Evolutionary conservation across 2,113 vertebrate species (phyloP), one percentile per base, ranked within the genome.

Genomic region (Elephantulus edwardii): DNA sequence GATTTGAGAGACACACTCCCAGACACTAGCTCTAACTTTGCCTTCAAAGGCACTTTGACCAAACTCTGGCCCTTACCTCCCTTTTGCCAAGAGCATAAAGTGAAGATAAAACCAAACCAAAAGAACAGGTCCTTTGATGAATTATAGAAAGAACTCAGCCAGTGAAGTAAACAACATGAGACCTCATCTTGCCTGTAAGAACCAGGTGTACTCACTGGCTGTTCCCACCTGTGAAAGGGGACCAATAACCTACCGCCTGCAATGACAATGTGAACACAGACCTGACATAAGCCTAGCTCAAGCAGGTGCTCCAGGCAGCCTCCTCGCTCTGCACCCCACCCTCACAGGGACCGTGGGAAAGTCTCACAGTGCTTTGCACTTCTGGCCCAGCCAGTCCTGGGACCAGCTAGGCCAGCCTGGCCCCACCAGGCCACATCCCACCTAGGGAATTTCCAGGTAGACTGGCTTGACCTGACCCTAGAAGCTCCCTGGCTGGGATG

Each of bases 351-450:
- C 4, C 17, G 50, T 16, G 24, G 30, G 50, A 86, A 86, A 35
- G 62, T 83, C 42, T 58, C 46, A 58, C 84, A 71, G 72, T 38
- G 64, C 42, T 48, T 66, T 24, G 28, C 30, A 12, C 0, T 12
- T 58, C 84, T 1, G 1, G 77, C 52, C 60, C n/a, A 35, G 60
- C 76, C 62, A 26, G 91, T 30, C 12, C 33, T 62, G 19, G 8
- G 75, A 93, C 95, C 40, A 19, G 86, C 92, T 40, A 8, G 81
- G 91, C 83, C 79, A 48, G 92, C 22, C 42, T 28, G 30, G n/a
- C 38, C 42, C 48, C 46, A 26, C 38, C 12, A 6, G 8, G 33
- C 38, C 60, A 20, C 52, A 2, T 72, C 70, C 82, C 46, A 28
- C 88, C 86, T 35, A 20, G 6, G 72, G n/a, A 81, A 68, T 88